Evolutionary conservation across 2,113 vertebrate genomes (phyloP), one percentile per base, ranked within the genome.

Genomic region (Chamaetylas fuelleborni): DNA sequence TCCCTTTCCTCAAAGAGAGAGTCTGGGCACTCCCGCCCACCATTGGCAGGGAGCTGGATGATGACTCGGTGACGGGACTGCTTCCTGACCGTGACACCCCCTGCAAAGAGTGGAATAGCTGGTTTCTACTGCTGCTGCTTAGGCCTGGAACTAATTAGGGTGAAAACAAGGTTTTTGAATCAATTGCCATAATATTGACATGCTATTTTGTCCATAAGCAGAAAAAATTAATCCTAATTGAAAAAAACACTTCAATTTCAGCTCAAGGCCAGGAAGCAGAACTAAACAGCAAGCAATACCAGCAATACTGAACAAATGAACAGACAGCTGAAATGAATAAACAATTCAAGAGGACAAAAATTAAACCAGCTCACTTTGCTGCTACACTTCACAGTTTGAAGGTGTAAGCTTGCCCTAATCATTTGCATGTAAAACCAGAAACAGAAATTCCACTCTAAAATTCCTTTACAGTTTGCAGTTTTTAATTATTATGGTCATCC

Each of bases 1-100:
- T 98, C 98, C 90, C 96, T 98, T 92, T 99, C 99, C 92, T 99
- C 99, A 69, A 98, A 98, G 53, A 99, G 98, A 12, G 98, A 95
- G 19, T 99, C 98, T 0, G 98, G 98, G 96, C 99, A 99, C n/a
- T 99, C 99, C 60, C 98, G 98, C 69, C 99, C 99, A 24, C 99
- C 98, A 2, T 99, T 99, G 92, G 98, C 98, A 1, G 99, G 98
- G 47, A 97, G 97, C 96, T 99, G 99, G 94, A 99, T 98, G 96
- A 99, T 96, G 58, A 99, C 97, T 19, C 99, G 98, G 76, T 99
- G 98, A 48, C 98, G 98, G 6, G 98, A 98, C 89, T 99, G 99
- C 91, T 99, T 99, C 90, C 71, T 98, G 66, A 97, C 97, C 86
- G 87, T 74, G 6, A 97, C 92, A 58, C 94, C 96, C 12, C 98